Conservation (phyloP, 2,797 vertebrate species). For the Tokudaia muenninki region DNA sequence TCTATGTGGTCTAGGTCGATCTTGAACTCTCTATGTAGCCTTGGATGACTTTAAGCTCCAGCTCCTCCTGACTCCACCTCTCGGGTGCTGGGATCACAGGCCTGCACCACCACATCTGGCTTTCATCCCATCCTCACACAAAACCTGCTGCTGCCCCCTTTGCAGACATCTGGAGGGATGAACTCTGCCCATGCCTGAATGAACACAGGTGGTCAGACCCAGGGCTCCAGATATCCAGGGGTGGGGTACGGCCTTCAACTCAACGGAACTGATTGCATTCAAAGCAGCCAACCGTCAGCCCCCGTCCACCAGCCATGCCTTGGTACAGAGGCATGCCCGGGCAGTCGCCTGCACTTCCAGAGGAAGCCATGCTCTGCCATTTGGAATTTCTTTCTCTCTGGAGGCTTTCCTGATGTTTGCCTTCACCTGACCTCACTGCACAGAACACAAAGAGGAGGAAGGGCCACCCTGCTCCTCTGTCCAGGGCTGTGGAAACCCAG, state of each 20-base stretch:
- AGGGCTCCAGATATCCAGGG: neutral
- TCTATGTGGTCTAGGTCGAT: neutral
- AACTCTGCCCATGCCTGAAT: neutral
- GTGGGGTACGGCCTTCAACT: neutral
- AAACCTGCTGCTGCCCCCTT: neutral
- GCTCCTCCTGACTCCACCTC: neutral
- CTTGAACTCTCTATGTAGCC: neutral
- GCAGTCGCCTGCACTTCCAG: neutral
- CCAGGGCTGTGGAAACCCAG: neutral
- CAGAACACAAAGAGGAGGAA: neutral
- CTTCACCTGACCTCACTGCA: neutral
- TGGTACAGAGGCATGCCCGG: neutral
- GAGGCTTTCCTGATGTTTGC: slow-evolving; percentile 22
- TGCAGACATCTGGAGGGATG: neutral
- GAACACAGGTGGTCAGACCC: neutral
- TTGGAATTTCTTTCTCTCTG: neutral
- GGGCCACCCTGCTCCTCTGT: neutral
- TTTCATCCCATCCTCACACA: neutral
- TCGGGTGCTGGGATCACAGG: neutral
- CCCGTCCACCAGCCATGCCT: neutral
- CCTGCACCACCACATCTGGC: rapidly evolving
- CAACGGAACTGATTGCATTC: neutral
- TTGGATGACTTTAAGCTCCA: neutral
- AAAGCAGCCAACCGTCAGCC: neutral
- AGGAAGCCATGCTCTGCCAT: neutral